Percentiles rank a stretch among this genome's conserved stretches.
Evolutionary conservation across 2,113 vertebrate species (phyloP).

Genomic region (Labeo rohita): DNA sequence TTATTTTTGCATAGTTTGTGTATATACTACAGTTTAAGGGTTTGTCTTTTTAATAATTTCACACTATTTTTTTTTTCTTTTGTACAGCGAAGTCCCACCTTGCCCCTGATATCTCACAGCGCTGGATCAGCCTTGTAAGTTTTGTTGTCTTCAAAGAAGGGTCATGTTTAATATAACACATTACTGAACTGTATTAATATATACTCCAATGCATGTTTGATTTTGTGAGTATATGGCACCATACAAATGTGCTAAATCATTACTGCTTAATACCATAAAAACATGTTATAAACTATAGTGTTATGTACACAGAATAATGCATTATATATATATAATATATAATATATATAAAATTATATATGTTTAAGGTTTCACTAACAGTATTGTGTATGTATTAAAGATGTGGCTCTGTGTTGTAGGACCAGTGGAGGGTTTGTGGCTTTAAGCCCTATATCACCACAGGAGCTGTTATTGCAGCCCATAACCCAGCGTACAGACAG

Average conservation of each 20-base stretch:
- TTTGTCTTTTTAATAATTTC: neutral
- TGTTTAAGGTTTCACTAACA: neutral
- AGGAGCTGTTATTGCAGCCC: conserved; percentile 90
- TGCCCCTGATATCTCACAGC: conserved; percentile 90
- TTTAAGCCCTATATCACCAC: conserved; percentile 91
- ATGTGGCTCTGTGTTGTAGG: conserved; percentile 67
- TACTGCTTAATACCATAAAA: neutral
- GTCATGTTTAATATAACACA: neutral
- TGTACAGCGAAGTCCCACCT: conserved; percentile 84
- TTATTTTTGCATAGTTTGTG: neutral
- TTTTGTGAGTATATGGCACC: neutral
- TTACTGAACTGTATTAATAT: neutral
- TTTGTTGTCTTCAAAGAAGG: neutral
- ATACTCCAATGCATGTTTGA: neutral
- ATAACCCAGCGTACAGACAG: conserved; percentile 74
- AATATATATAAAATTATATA: neutral
- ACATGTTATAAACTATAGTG: neutral
- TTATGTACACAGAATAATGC: neutral
- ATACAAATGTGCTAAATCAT: neutral
- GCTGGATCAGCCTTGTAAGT: conserved; percentile 90
- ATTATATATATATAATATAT: too few species aligned
- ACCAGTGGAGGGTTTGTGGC: conserved; percentile 89
- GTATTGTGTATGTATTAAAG: conserved; percentile 7
- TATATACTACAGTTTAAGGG: neutral
- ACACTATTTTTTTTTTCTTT: conserved; percentile 12